Base-by-base conservation (phyloP, 2,113 vertebrate species). In the Lethenteron reissneri region DNA sequence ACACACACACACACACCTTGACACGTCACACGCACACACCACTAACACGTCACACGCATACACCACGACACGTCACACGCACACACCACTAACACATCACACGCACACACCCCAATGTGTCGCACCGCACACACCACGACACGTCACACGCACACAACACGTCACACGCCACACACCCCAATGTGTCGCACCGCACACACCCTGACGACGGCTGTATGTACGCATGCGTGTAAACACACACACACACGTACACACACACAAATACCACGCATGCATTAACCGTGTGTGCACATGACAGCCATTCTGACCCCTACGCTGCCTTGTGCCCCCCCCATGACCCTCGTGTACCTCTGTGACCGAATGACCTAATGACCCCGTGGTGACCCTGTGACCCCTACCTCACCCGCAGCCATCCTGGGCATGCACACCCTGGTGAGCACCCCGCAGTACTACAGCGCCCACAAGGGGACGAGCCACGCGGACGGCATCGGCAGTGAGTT, bases 351-450 rank as follows among this genome's bases (percentile, higher is more conserved):
- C 62, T 17, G 62, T 15, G 62, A 9, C 21, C 9, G 2, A 9
- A 2, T 68, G 62, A 8, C 21, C 62, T 9, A 17, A 21, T 68
- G 62, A 68, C 21, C n/a, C 64, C 25, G 64, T 41, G 41, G 41
- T 41, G 6, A 5, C 64, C 10, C 64, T 68, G n/a, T 25, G 11
- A 68, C 25, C 11, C 25, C 64, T 25, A n/a, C n/a, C 64, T 25
- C 60, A n/a, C 64, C 64, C 8, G 71, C 72, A 99, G 94, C 92
- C 60, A 95, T 99, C 78, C 85, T 99, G 59, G 94, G 92, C 73
- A 90, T 97, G 62, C 90, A 95, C 81, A 89, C 87, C 62, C 83
- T 97, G 78, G 86, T 92, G 78, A 94, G 89, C 76, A 95, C 89
- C 74, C 87, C 83, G 25, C 85, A 87, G 76, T 88, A 83, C 25